phyloP scores from a whole-genome alignment of 1,140 invertebrate genomes.

The Parapsyche elsis region DNA sequence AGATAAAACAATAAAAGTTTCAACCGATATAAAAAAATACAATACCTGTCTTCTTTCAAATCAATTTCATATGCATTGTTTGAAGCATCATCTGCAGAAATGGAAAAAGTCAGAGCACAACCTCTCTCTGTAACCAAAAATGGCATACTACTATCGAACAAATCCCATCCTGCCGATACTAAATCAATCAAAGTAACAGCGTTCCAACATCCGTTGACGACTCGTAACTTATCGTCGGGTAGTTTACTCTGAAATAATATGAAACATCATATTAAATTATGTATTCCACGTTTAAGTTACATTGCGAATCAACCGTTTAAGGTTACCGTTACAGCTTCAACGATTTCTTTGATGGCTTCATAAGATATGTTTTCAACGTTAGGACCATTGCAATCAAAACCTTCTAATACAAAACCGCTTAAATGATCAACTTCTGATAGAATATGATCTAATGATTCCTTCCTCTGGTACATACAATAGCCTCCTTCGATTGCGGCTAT shows the following conservation, averaged over 20 bases:
- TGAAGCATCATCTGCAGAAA: background rate
- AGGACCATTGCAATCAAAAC: conserved; percentile 78
- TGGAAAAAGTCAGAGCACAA: conserved; percentile 36
- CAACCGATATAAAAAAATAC: background rate
- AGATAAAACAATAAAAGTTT: no score
- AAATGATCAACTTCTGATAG: conserved; percentile 64
- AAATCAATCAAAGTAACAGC: conserved; percentile 49
- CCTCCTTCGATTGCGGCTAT: conserved; percentile 80
- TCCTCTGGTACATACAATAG: conserved; percentile 70
- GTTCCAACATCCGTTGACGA: conserved; percentile 66
- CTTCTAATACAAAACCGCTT: conserved; percentile 80
- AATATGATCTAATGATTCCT: conserved; percentile 69
- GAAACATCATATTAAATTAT: background rate
- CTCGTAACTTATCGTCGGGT: conserved; percentile 73
- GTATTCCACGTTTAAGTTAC: background rate
- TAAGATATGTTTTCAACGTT: conserved; percentile 53
- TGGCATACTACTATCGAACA: conserved; percentile 49
- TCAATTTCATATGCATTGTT: conserved; percentile 48
- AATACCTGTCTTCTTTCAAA: conserved; percentile 43
- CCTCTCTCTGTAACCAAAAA: conserved; percentile 46
- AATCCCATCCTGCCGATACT: conserved; percentile 46
- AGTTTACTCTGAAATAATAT: conserved; percentile 62
- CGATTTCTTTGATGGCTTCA: conserved; percentile 63
- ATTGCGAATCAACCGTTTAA: background rate
- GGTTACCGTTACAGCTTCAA: conserved; percentile 65